Evolutionary conservation across 2,113 vertebrate genomes (phyloP), one percentile per base, ranked within the genome.

Genomic region (Sterna hirundo): DNA sequence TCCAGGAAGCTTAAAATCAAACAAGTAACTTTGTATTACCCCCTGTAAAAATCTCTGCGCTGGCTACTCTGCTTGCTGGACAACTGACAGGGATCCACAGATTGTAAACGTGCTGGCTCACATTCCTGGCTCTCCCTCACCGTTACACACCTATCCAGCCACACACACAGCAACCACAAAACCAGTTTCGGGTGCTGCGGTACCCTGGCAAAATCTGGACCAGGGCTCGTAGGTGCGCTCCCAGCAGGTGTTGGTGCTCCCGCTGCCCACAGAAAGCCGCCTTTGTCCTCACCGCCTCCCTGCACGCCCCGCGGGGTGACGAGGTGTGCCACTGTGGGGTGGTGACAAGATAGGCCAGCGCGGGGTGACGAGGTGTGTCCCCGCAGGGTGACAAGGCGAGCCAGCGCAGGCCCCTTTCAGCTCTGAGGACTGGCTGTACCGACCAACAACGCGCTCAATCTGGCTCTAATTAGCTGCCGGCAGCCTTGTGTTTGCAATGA

Each of bases 401-500:
- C 71, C 79, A 19, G 65, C 3, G 5, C 69, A 2, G 68, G 83
- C 72, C 57, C 66, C 38, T 1, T 10, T 7, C 58, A 13, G n/a
- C 80, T 10, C 30, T 1, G 27, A n/a, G 29, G 82, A 64, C 72
- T 27, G 90, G 62, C 79, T 8, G 77, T 15, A 10, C 66, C 42
- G 77, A 66, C 61, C 77, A 47, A 54, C 83, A n/a, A 47, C 23
- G 83, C 58, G 22, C 88, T 81, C 97, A 96, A 38, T 86, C 90
- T 97, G 96, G 97, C 96, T 98, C 95, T 75, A 88, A 98, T 98
- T 97, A 97, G 72, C 89, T 88, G 42, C 46, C 96, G 90, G 96
- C 96, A 92, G 97, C 86, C 91, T 34, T 68, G 18, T 55, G 97
- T 86, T 95, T 90, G 94, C 83, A 64, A 70, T 8, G 36, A 90